phyloP scores from a whole-genome alignment of 1,140 invertebrate genomes.

The Rhizoglyphus robini region DNA sequence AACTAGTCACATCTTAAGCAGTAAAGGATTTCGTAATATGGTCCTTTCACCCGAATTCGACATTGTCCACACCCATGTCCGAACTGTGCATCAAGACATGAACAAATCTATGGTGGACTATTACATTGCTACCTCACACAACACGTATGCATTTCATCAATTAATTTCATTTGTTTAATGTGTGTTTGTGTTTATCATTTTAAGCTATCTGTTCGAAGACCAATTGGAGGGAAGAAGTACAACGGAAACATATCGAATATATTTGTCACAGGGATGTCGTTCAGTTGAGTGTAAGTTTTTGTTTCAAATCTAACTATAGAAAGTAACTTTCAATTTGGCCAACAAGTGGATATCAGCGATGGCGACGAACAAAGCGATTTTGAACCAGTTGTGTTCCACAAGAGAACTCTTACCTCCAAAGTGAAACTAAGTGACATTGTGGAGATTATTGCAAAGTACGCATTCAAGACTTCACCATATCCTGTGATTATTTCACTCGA shows the following conservation, averaged over 20 bases:
- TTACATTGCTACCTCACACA: conserved; percentile 50
- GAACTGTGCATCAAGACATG: conserved; percentile 46
- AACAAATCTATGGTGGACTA: conserved; percentile 46
- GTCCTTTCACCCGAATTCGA: background rate
- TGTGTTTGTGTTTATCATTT: too few relatives aligned
- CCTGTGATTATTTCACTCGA: conserved; percentile 89
- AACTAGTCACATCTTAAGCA: background rate
- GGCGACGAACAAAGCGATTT: background rate
- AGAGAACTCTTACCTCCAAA: conserved; percentile 44
- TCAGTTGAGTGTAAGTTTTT: conserved; percentile 36
- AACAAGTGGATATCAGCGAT: conserved; percentile 32
- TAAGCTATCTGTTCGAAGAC: background rate
- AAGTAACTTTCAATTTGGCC: conserved; percentile 42
- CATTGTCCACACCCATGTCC: conserved; percentile 32
- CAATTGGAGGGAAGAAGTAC: conserved; percentile 43
- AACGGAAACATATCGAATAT: conserved; percentile 42
- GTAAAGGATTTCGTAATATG: background rate
- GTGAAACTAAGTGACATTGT: conserved; percentile 43
- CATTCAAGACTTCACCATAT: conserved; percentile 45
- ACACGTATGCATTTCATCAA: too few relatives aligned
- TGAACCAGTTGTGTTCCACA: conserved; percentile 41
- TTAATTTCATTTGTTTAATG: too few relatives aligned
- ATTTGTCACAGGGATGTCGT: conserved; percentile 37
- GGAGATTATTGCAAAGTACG: conserved; percentile 42
- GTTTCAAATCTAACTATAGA: too few relatives aligned